These are phyloP conservation scores for Pseudorhiza aurosa DNA, from an alignment of 30 jellyfish, hydroid and myxozoan genomes.

Conservation along the genomic window DNA sequence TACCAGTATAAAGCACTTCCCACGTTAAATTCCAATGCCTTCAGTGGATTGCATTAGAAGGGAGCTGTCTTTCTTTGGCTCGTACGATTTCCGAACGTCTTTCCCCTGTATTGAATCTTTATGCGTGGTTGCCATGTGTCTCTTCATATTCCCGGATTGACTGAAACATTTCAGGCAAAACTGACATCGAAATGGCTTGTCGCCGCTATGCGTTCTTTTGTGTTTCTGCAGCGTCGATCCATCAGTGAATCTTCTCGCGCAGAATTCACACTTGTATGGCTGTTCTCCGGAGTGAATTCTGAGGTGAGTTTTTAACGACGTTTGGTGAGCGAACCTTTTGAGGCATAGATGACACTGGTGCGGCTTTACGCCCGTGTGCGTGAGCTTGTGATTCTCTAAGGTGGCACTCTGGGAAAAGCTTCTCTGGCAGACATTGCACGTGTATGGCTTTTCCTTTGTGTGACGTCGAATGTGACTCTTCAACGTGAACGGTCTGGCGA, in stretches of 20 bases:
- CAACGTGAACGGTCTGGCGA: slow-evolving; percentile 78
- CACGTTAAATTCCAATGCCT: too few species aligned
- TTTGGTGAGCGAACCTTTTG: slow-evolving; percentile 68
- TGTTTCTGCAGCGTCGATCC: slow-evolving; percentile 86
- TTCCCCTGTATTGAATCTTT: not conserved
- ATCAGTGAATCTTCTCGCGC: slow-evolving; percentile 70
- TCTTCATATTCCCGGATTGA: slow-evolving; percentile 83
- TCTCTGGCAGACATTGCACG: slow-evolving; percentile 67
- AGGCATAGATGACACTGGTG: slow-evolving; percentile 62
- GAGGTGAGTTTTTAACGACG: slow-evolving; percentile 76
- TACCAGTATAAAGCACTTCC: too few species aligned
- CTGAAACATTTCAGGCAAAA: slow-evolving; percentile 63
- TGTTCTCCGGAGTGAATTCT: slow-evolving; percentile 82
- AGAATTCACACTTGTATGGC: slow-evolving; percentile 70
- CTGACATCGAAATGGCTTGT: slow-evolving; percentile 66
- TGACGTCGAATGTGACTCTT: slow-evolving; percentile 78
- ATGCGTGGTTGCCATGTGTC: slow-evolving; percentile 77
- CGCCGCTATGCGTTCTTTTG: slow-evolving; percentile 78
- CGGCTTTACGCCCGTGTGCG: slow-evolving; percentile 80
- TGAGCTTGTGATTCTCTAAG: slow-evolving; percentile 75
- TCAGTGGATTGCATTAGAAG: too few species aligned
- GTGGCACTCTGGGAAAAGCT: slow-evolving; percentile 77
- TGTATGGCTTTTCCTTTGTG: slow-evolving; percentile 71
- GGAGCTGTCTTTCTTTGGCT: too few species aligned
- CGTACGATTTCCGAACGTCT: too few species aligned